Percentiles rank a stretch among this genome's conserved stretches.
Conservation (phyloP, 2,888 invertebrate species). For the Meganola albula region DNA sequence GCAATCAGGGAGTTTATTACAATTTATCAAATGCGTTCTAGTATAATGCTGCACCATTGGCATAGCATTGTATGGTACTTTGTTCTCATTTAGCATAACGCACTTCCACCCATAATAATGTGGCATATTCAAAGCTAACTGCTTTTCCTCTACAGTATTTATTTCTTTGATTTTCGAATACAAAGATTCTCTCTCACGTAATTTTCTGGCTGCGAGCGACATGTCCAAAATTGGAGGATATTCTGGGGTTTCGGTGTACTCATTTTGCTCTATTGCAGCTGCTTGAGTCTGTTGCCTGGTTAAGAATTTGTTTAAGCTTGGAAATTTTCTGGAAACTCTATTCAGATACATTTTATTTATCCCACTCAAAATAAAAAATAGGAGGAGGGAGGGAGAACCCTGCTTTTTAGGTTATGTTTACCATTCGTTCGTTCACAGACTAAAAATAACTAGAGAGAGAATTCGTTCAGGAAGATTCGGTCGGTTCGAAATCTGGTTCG, state of each 20-base stretch:
- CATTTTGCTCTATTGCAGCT: constrained; percentile 49
- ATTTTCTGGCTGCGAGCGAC: constrained; percentile 65
- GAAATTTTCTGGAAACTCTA: constrained; percentile 47
- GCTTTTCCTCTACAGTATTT: constrained; percentile 89
- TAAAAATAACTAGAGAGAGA: no score
- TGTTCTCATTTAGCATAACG: constrained; percentile 78
- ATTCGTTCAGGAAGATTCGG: no score
- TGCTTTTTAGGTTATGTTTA: constrained; percentile 2
- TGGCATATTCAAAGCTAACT: constrained; percentile 89
- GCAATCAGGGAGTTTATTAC: constrained; percentile 77
- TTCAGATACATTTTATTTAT: constrained; percentile 51
- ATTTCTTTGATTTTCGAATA: constrained; percentile 79
- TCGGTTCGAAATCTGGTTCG: no score
- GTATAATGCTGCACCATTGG: constrained; percentile 86
- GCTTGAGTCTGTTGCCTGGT: constrained; percentile 43
- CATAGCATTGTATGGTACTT: constrained; percentile 82
- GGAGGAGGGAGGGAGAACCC: background rate
- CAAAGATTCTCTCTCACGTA: constrained; percentile 62
- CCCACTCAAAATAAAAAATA: no score
- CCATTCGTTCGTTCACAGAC: background rate
- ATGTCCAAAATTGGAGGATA: constrained; percentile 82
- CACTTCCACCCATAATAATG: constrained; percentile 87
- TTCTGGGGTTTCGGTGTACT: constrained; percentile 60
- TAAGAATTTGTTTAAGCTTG: constrained; percentile 45
- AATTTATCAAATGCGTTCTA: constrained; percentile 82